Conservation (phyloP, 2,113 vertebrate genomes). For the Echinops telfairi region DNA sequence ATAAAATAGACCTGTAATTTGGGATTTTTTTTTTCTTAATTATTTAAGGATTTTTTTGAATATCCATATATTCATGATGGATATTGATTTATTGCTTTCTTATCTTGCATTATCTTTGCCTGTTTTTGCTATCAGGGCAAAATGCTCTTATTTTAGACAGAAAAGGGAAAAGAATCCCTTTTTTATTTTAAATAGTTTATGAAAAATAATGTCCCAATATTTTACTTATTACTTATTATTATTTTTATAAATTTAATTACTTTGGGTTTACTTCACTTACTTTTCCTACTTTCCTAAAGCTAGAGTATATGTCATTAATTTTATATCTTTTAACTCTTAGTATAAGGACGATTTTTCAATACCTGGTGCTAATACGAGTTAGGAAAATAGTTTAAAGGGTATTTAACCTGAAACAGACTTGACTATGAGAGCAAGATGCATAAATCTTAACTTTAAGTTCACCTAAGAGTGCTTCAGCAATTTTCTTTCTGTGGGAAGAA, state of each 20-base stretch:
- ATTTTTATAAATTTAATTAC: neutral
- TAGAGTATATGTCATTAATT: neutral
- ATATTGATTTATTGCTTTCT: neutral
- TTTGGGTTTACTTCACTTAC: neutral
- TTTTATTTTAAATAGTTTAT: neutral
- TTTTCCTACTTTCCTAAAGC: neutral
- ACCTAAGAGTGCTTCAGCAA: neutral
- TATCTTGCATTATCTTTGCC: neutral
- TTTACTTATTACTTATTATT: neutral
- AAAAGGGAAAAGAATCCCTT: neutral
- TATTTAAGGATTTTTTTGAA: too few species aligned
- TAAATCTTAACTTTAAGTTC: neutral
- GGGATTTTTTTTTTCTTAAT: neutral
- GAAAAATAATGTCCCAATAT: neutral
- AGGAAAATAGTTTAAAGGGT: neutral
- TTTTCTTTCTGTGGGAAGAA: neutral
- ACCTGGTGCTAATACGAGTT: neutral
- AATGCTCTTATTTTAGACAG: neutral
- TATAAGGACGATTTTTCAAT: neutral
- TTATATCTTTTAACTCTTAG: neutral
- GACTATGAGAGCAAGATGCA: neutral
- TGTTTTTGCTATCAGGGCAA: neutral
- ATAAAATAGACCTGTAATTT: neutral
- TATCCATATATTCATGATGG: too few species aligned
- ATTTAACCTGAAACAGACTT: neutral